Base-by-base conservation (phyloP, 2,113 vertebrate species). In the Delphinus delphis region DNA sequence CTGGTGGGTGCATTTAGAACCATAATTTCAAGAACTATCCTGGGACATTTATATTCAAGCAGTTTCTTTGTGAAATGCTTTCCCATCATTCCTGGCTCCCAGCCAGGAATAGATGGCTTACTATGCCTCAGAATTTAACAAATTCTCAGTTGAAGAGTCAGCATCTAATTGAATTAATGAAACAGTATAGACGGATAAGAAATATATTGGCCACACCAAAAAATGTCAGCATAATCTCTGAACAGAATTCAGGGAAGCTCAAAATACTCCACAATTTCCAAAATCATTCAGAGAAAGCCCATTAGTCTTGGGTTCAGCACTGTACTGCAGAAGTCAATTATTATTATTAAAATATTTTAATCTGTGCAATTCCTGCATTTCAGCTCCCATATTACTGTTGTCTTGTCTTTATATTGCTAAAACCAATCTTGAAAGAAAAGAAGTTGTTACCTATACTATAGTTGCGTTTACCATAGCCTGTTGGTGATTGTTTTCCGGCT, bases 121-220 rank as follows among this genome's bases (percentile, higher is more conserved):
- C 8, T 70, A 21, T 36, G 23, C 47, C 28, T 55, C 50, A 25
- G 15, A 55, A 88, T 74, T 68, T 23, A n/a, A 70, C 21, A 58
- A 76, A 92, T 0, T 74, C 33, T 25, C 36, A 65, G 36, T 15
- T 10, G 12, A 86, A 96, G 50, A 90, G 20, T 89, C n/a, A 23
- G n/a, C 23, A 83, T 73, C 70, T 96, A 96, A 95, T 79, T 60
- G 76, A 88, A 79, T 88, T 90, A 90, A 82, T 50, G 10, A 82
- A 94, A 74, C 23, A 38, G 13, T 25, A 31, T 77, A 81, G 33
- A 11, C 86, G 5, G 11, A 26, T 50, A 62, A 70, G 53, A 86
- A 96, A 74, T 82, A n/a, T n/a, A 70, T 23, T 70, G 67, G 8
- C 6, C 31, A 58, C 50, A 53, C 50, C 50, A 53, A 60, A 36